Percentiles rank a stretch among this genome's conserved stretches.
Evolutionary conservation across 2,797 vertebrate species (phyloP).

Genomic region (Limnodromus scolopaceus): DNA sequence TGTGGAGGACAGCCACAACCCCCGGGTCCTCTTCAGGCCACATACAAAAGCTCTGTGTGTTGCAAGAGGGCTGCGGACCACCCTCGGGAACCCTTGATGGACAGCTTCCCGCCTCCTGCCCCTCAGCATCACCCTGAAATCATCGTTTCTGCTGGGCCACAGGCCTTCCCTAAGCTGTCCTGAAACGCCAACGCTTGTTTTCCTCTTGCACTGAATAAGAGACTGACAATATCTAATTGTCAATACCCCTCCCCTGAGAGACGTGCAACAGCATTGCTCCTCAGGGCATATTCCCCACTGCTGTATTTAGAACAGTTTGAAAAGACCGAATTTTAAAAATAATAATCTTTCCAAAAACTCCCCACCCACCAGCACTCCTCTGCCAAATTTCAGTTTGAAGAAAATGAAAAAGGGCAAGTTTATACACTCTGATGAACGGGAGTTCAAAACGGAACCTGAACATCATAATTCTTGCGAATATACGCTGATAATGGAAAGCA

Average conservation of each 20-base stretch:
- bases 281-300: constrained; percentile 49
- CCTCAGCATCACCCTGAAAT: constrained; percentile 14
- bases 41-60: constrained; percentile 34
- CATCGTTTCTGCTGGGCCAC: constrained; percentile 8
- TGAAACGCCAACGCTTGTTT: not conserved
- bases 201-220: not conserved
- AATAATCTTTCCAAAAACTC: constrained; percentile 39
- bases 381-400: constrained; percentile 48
- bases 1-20: not conserved
- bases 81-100: constrained; percentile 24
- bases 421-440: not conserved
- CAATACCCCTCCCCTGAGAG: constrained; percentile 48
- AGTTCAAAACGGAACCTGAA: constrained; percentile 36
- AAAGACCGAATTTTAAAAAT: constrained; percentile 34
- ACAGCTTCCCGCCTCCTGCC: constrained; percentile 31
- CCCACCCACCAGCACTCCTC: constrained; percentile 6
- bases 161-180: constrained; percentile 29
- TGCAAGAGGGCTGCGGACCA: constrained; percentile 30
- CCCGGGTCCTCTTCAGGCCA: not conserved
- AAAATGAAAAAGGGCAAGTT: constrained; percentile 27
- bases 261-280: constrained; percentile 35
- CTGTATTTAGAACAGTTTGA: constrained; percentile 64
- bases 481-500: not conserved
- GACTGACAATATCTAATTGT: constrained; percentile 59
- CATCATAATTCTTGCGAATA: not conserved